Conservation (phyloP, 2,797 vertebrate species). For the Parauchenoglanis punctatus region DNA sequence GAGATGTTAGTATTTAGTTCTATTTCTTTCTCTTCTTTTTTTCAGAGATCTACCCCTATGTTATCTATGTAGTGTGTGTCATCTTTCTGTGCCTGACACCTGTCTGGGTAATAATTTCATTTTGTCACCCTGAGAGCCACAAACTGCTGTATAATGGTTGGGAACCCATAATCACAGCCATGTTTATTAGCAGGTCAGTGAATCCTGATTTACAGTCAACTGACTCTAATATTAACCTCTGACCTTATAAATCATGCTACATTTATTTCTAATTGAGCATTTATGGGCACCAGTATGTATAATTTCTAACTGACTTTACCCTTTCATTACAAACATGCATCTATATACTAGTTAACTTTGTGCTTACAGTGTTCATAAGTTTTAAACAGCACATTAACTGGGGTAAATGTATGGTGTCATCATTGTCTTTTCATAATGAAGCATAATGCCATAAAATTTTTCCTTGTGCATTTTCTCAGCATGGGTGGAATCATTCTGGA, state of each 20-base stretch:
- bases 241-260: neutral
- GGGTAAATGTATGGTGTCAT: neutral
- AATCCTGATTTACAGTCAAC: neutral
- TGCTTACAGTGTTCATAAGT: neutral
- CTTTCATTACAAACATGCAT: neutral
- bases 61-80: conserved; percentile 86
- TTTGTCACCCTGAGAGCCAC: conserved; percentile 86
- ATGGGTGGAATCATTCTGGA: conserved; percentile 95
- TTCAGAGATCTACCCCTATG: conserved; percentile 82
- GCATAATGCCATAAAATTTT: neutral
- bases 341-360: neutral
- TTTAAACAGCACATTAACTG: neutral
- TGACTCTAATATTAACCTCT: neutral
- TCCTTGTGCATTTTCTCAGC: conserved; percentile 68
- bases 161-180: conserved; percentile 93
- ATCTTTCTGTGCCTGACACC: conserved; percentile 87
- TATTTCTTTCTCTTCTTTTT: conserved; percentile 2
- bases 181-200: conserved; percentile 91
- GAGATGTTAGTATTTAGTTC: no score
- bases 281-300: neutral
- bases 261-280: neutral
- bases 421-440: neutral
- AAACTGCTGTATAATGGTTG: conserved; percentile 89
- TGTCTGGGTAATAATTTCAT: conserved; percentile 86
- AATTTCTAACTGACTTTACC: conserved; percentile 2